These are phyloP conservation scores for Temnothorax ravouxi DNA, from an alignment of 2,888 invertebrate genomes.

Conservation along the genomic window DNA sequence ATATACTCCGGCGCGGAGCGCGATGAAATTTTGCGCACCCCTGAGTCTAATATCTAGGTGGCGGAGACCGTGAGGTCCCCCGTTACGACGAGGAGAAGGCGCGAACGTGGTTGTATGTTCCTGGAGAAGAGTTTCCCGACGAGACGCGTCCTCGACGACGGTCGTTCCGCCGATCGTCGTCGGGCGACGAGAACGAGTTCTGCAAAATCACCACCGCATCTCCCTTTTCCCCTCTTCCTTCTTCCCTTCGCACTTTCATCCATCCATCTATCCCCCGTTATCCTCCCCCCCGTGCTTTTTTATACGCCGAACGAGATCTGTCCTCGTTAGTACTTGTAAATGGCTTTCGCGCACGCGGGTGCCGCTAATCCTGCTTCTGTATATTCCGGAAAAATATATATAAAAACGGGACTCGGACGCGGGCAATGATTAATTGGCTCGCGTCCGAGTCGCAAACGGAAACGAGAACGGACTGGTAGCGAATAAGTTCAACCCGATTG, in stretches of 20 bases:
- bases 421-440: slow-evolving; percentile 42
- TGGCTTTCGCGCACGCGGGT: slow-evolving; percentile 52
- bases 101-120: slow-evolving; percentile 53
- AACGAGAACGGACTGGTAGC: slow-evolving; percentile 74
- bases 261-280: not conserved
- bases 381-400: slow-evolving; percentile 66
- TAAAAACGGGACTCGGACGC: slow-evolving; percentile 33
- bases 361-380: slow-evolving; percentile 64
- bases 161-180: slow-evolving; percentile 7
- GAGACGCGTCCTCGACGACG: slow-evolving; percentile 9
- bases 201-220: slow-evolving; percentile 25
- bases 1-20: slow-evolving; percentile 4
- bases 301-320: slow-evolving; percentile 57
- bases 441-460: slow-evolving; percentile 26
- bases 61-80: not conserved
- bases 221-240: not conserved
- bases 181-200: slow-evolving; percentile 9
- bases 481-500: slow-evolving; percentile 75
- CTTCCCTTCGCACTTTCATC: not conserved
- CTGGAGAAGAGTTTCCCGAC: slow-evolving; percentile 50
- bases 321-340: slow-evolving; percentile 62
- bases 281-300: slow-evolving; percentile 23
- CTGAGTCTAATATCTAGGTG: slow-evolving; percentile 1
- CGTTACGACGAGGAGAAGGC: slow-evolving; percentile 10
- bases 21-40: slow-evolving; percentile 45